These are phyloP conservation scores for Epizoanthus stellaris DNA, from an alignment of 92 coral and sea anemone species.

Conservation along the genomic window DNA sequence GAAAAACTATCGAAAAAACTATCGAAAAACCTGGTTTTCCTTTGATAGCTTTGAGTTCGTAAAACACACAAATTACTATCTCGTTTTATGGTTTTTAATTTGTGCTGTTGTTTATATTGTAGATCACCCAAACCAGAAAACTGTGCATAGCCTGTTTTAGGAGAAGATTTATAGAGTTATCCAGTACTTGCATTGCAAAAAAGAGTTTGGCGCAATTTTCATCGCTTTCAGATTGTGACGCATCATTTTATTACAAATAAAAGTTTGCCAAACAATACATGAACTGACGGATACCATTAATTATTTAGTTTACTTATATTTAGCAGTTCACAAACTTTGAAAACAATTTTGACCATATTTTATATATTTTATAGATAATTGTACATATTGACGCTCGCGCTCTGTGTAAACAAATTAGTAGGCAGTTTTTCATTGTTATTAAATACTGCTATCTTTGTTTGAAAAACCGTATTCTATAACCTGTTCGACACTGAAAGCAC, in stretches of 20 bases:
- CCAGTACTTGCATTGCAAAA: background rate
- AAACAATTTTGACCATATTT: conserved; percentile 1
- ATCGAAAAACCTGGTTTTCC: background rate
- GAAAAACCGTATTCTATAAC: background rate
- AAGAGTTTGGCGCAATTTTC: background rate
- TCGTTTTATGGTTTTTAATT: conserved; percentile 13
- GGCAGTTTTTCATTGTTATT: background rate
- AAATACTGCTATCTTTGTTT: background rate
- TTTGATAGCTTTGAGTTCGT: too few species aligned
- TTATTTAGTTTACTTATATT: conserved; percentile 32
- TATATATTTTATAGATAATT: background rate
- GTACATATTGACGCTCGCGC: background rate
- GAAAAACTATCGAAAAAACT: background rate
- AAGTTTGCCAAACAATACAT: background rate
- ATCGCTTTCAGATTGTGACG: background rate
- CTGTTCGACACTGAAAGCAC: too few species aligned
- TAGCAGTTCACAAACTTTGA: conserved; percentile 10
- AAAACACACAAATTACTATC: background rate
- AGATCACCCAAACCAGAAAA: background rate
- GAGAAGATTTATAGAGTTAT: background rate
- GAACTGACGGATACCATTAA: conserved; percentile 2
- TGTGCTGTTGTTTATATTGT: too few species aligned
- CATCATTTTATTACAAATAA: background rate
- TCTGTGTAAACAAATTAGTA: background rate
- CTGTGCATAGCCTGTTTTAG: background rate